Evolutionary conservation across 2,797 vertebrate genomes (phyloP).

Genomic region (Lophius americanus): DNA sequence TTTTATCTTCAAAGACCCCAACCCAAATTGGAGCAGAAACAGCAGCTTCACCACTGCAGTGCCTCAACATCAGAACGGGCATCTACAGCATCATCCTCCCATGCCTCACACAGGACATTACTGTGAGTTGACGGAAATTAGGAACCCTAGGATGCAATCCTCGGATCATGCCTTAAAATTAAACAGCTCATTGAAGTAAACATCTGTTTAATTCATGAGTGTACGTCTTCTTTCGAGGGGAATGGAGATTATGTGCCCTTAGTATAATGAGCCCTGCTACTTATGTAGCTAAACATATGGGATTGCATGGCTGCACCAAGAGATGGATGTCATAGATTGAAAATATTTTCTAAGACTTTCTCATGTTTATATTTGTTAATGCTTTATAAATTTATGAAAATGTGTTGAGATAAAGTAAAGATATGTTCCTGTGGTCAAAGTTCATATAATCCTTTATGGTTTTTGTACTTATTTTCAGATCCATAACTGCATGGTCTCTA

Average conservation of each 20-base stretch:
- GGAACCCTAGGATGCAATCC: neutral
- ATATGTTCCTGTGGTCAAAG: conserved; percentile 1
- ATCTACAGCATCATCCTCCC: conserved; percentile 95
- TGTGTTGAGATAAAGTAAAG: neutral
- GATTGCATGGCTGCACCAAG: too few species aligned
- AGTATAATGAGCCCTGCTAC: conserved; percentile 22
- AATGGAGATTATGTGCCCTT: conserved; percentile 3
- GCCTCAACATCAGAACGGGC: conserved; percentile 95
- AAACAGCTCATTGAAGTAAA: neutral
- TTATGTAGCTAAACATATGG: conserved; percentile 1
- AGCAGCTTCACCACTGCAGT: conserved; percentile 89
- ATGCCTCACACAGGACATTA: conserved; percentile 95
- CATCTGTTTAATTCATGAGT: conserved; percentile 3
- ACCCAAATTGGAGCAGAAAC: conserved; percentile 91
- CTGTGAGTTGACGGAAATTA: conserved; percentile 83
- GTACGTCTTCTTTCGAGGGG: neutral
- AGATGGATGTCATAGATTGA: too few species aligned
- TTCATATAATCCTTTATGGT: neutral
- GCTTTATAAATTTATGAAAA: neutral
- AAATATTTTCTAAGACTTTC: neutral
- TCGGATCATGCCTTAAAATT: neutral
- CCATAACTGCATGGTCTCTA: neutral
- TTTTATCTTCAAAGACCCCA: conserved; percentile 81
- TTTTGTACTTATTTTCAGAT: neutral
- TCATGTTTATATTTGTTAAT: neutral